These are phyloP conservation scores for Acrobasis suavella DNA, from an alignment of 2,888 invertebrate species.

Conservation along the genomic window DNA sequence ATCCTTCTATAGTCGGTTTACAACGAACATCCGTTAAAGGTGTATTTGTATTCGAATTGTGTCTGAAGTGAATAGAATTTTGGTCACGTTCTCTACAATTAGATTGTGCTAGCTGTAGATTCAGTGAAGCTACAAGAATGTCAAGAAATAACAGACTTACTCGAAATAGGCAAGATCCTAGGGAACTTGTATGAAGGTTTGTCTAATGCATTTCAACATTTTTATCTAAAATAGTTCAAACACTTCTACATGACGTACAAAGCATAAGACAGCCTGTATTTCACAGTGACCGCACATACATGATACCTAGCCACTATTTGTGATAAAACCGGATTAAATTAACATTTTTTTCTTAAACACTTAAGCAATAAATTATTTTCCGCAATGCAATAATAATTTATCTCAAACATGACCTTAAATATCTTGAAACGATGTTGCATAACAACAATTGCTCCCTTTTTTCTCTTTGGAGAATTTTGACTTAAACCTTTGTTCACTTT, in stretches of 20 bases:
- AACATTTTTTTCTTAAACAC: neutral
- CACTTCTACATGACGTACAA: no score
- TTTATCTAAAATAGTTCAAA: no score
- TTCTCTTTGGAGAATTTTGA: neutral
- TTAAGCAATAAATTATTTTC: neutral
- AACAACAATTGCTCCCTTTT: neutral
- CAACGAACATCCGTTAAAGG: no score
- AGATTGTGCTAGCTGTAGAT: neutral
- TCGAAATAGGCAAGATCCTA: no score
- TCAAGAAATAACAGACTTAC: no score
- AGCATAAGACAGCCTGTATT: no score
- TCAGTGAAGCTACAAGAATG: no score
- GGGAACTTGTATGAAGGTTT: no score
- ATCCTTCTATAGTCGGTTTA: no score
- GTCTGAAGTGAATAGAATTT: neutral
- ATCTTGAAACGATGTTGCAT: neutral
- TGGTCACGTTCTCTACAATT: neutral
- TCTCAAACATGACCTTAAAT: neutral
- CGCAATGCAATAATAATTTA: neutral
- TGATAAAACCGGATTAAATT: neutral
- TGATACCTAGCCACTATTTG: no score
- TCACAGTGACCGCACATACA: no score
- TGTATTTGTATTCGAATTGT: neutral
- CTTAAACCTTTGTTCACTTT: neutral
- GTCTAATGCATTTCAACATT: no score